These are phyloP conservation scores for Solenodon paradoxus DNA, from an alignment of 2,113 vertebrate species.

Conservation along the genomic window DNA sequence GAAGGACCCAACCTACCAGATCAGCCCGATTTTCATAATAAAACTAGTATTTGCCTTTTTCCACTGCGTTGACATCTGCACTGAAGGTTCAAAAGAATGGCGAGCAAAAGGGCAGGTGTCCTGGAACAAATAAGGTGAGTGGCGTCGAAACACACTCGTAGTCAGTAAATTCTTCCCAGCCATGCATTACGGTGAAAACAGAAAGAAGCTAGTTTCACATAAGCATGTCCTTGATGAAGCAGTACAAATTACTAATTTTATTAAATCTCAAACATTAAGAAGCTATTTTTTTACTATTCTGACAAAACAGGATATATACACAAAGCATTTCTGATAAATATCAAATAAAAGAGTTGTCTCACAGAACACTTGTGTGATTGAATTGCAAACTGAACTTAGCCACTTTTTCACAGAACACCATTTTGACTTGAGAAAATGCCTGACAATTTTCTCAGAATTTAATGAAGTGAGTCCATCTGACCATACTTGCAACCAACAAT, in stretches of 20 bases:
- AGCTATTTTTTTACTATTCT: background rate
- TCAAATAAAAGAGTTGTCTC: background rate
- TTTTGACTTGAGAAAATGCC: background rate
- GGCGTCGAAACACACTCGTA: background rate
- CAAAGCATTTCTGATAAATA: background rate
- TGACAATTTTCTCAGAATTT: background rate
- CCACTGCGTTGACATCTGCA: background rate
- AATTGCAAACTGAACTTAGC: background rate
- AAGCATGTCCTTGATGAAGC: background rate
- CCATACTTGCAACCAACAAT: background rate
- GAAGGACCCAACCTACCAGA: background rate
- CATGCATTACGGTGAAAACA: background rate
- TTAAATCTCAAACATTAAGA: background rate
- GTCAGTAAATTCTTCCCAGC: background rate
- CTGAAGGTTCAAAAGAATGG: background rate
- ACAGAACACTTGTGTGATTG: background rate
- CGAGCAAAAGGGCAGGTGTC: background rate
- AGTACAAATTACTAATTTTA: background rate
- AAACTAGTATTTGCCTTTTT: background rate
- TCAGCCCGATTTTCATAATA: background rate
- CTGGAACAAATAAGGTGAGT: background rate
- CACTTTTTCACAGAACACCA: background rate
- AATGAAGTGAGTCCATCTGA: background rate
- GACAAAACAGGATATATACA: background rate
- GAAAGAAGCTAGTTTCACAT: background rate